Evolutionary conservation across 2,113 vertebrate genomes (phyloP), one percentile per base, ranked within the genome.

Genomic region (Aleadryas rufinucha): DNA sequence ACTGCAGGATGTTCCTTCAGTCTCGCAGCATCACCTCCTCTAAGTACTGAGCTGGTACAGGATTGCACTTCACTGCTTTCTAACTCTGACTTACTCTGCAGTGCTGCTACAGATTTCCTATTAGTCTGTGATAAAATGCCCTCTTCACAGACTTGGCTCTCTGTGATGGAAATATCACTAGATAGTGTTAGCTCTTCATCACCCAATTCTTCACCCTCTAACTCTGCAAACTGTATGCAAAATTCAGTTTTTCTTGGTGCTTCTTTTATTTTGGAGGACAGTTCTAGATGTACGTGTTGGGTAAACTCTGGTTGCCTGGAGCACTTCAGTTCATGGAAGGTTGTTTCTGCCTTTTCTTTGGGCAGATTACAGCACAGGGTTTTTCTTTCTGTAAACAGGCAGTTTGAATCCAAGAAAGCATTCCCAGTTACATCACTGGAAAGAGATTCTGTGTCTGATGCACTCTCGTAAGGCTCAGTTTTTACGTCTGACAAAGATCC

Each of bases 401-500:
- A 88, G 68, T 63, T 66, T n/a, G 95, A 92, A 87, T 94, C 89
- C 14, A 84, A 81, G 76, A 50, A 95, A 71, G 70, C 35, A 35
- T 90, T 95, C 53, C 87, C 82, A 19, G 84, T 88, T 72, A 93
- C 7, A n/a, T 97, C 97, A 82, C 97, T 96, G 26, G 95, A 90
- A 74, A 96, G 84, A 26, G 98, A 96, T 71, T 97, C 97, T 28
- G 95, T 86, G 24, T 98, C 98, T 26, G 98, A 96, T 81, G 96
- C 96, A 69, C 98, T 98, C 94, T 98, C 98, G 53, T 98, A 98
- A 69, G 84, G 92, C 53, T 98, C 98, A 5, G 91, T 97, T 89
- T 97, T 98, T 10, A 97, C 93, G 78, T 98, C 98, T 27, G 98
- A 98, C 26, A 96, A 90, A 52, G 97, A 98, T 80, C 98, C 97